phyloP scores from a whole-genome alignment of 2,888 invertebrate genomes.

The Ypsolopha scabrella region DNA sequence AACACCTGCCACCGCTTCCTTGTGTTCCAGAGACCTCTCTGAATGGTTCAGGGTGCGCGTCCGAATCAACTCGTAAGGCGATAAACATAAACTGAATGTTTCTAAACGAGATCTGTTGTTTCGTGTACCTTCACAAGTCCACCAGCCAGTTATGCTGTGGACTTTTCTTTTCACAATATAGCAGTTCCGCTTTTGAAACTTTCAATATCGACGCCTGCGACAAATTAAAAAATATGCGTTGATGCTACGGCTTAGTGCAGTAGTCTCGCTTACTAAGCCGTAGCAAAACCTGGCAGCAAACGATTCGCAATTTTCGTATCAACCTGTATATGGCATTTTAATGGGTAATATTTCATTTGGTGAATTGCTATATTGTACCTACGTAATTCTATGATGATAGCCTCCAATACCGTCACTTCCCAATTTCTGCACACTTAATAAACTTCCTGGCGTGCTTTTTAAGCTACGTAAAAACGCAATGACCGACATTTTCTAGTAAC shows the following conservation, averaged over 20 bases:
- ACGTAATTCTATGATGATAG: neutral
- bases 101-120: conserved; percentile 55
- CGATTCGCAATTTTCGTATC: too few relatives aligned
- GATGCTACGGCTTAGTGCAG: too few relatives aligned
- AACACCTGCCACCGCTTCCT: conserved; percentile 55
- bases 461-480: neutral
- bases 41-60: conserved; percentile 88
- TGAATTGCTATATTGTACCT: conserved; percentile 1
- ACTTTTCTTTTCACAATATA: conserved; percentile 57
- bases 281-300: too few relatives aligned
- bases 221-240: too few relatives aligned
- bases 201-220: neutral
- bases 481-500: neutral
- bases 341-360: neutral
- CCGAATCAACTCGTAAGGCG: conserved; percentile 87
- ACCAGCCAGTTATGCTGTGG: conserved; percentile 63
- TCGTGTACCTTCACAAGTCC: conserved; percentile 64
- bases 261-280: too few relatives aligned
- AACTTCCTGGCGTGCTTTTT: neutral
- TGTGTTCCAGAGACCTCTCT: conserved; percentile 76
- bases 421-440: neutral
- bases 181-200: conserved; percentile 38
- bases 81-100: conserved; percentile 52
- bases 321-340: neutral
- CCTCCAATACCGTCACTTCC: neutral